phyloP scores from a whole-genome alignment of 1,140 invertebrate genomes.

The Ephestia elutella region DNA sequence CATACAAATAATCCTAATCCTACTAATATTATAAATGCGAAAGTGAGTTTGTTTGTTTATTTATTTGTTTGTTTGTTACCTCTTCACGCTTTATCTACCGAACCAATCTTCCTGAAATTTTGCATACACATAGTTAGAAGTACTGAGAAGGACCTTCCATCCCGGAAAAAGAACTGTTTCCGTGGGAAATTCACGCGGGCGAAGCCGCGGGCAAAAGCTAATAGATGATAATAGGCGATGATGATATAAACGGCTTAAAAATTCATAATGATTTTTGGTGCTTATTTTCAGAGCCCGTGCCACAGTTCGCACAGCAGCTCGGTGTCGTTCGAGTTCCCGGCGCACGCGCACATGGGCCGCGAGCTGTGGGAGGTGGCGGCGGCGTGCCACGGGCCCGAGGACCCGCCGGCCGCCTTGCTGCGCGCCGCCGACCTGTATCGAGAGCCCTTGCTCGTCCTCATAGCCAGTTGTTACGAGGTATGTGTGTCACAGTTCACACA shows the following conservation, averaged over 20 bases:
- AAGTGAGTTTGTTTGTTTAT: background rate
- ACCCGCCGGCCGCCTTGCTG: slow-evolving; percentile 78
- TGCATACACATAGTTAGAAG: no score
- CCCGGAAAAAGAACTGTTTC: no score
- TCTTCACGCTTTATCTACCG: no score
- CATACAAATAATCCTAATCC: no score
- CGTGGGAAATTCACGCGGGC: no score
- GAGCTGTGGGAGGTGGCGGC: slow-evolving; percentile 78
- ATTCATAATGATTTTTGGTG: no score
- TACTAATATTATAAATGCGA: no score
- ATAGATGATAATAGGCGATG: no score
- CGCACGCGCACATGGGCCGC: slow-evolving; percentile 50
- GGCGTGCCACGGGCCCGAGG: slow-evolving; percentile 79
- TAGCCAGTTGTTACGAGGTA: slow-evolving; percentile 82
- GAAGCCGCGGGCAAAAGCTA: no score
- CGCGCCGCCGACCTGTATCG: slow-evolving; percentile 73
- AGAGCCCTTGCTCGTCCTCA: slow-evolving; percentile 76
- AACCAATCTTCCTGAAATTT: no score
- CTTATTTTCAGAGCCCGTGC: slow-evolving; percentile 36
- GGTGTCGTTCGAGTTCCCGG: slow-evolving; percentile 46
- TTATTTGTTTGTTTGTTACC: background rate
- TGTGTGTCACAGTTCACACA: slow-evolving; percentile 23
- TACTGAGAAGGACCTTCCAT: no score
- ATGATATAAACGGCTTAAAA: no score
- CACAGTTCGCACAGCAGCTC: slow-evolving; percentile 20